These are phyloP conservation scores for Ageneiosus marmoratus DNA, from an alignment of 2,113 vertebrate species.

Conservation along the genomic window DNA sequence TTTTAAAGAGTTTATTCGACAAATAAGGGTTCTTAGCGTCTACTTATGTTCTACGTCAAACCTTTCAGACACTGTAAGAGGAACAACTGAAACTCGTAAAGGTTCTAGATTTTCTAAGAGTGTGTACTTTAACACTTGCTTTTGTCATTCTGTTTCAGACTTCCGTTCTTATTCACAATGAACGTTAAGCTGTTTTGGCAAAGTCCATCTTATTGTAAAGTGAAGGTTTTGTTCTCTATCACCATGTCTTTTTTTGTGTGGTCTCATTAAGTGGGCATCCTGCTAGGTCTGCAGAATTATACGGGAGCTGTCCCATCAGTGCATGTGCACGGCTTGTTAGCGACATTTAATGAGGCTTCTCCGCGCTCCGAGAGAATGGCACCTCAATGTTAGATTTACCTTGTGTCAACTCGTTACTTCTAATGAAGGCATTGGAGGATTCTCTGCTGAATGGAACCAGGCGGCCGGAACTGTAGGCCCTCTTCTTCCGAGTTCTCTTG, in stretches of 20 bases:
- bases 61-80: not conserved
- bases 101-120: not conserved
- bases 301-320: constrained; percentile 93
- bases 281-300: constrained; percentile 89
- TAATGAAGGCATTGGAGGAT: constrained; percentile 87
- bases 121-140: constrained; percentile 11
- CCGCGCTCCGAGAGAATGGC: constrained; percentile 87
- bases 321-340: constrained; percentile 99
- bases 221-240: constrained; percentile 55
- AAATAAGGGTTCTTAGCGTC: not conserved
- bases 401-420: constrained; percentile 98
- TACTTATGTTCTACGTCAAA: not conserved
- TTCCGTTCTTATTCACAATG: constrained; percentile 14
- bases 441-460: constrained; percentile 78
- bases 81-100: not conserved
- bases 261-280: constrained; percentile 97
- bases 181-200: constrained; percentile 15
- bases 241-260: constrained; percentile 82
- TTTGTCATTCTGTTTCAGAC: constrained; percentile 16
- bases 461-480: constrained; percentile 71
- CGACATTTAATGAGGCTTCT: constrained; percentile 97
- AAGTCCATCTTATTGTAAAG: constrained; percentile 48
- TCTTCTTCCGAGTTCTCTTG: constrained; percentile 49
- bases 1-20: not conserved
- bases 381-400: constrained; percentile 90